phyloP scores from a whole-genome alignment of 2,113 vertebrate genomes.

The Nesogale talazaci region DNA sequence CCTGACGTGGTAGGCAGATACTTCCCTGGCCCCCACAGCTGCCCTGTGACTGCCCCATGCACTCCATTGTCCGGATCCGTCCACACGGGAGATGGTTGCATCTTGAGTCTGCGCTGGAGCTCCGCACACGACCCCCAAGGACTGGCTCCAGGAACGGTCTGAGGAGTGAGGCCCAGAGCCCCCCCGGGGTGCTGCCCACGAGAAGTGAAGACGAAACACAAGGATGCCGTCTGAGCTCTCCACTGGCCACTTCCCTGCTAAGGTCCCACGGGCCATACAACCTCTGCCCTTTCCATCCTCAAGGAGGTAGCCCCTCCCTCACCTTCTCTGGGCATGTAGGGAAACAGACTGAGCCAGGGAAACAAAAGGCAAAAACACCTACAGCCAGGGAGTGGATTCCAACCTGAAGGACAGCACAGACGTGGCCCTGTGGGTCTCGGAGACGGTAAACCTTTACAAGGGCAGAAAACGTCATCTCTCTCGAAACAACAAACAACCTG shows the following conservation, averaged over 20 bases:
- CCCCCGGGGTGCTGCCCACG: background rate
- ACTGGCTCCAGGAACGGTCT: background rate
- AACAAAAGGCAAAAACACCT: no score
- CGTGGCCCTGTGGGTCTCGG: no score
- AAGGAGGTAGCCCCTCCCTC: background rate
- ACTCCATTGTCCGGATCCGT: background rate
- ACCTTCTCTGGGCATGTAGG: background rate
- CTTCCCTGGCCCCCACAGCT: background rate
- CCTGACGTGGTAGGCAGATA: background rate
- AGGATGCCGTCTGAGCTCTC: conserved; percentile 19
- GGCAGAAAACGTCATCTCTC: no score
- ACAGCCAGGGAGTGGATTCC: no score
- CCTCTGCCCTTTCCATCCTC: background rate
- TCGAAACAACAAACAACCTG: no score
- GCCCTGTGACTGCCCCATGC: background rate
- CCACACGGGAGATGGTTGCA: background rate
- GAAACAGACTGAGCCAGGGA: conserved; percentile 14
- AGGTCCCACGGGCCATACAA: background rate
- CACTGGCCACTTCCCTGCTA: background rate
- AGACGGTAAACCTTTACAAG: no score
- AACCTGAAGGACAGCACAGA: no score
- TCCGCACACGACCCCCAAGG: no score
- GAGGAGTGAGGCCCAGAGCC: background rate
- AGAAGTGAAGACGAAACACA: background rate
- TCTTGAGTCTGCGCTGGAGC: background rate